Conservation (phyloP, 2,113 vertebrate genomes). For the Alexandromys fortis region DNA sequence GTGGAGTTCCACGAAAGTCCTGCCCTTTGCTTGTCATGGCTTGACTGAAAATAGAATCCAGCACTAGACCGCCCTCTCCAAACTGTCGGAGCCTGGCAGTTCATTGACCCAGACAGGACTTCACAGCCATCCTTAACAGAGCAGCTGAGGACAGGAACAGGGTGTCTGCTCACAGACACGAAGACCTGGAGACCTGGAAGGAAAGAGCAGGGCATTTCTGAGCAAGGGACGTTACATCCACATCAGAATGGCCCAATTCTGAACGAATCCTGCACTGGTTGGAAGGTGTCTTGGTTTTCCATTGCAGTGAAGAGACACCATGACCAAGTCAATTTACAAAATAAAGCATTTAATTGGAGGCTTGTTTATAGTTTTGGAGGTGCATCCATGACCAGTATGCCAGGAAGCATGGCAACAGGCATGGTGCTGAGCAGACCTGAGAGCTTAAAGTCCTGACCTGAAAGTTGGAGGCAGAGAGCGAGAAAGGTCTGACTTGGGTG, state of each 20-base stretch:
- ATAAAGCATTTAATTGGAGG: neutral
- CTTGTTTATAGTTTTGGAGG: neutral
- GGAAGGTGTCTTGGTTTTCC: neutral
- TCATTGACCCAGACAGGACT: neutral
- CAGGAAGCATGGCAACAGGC: neutral
- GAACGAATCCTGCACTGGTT: neutral
- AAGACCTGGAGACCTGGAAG: neutral
- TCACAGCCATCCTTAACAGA: neutral
- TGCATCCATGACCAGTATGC: neutral
- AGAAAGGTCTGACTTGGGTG: neutral
- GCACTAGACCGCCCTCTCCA: neutral
- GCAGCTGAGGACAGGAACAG: neutral
- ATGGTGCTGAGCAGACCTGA: neutral
- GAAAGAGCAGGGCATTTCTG: neutral
- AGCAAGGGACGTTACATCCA: neutral
- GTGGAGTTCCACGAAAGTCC: neutral
- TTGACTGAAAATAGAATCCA: neutral
- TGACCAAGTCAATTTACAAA: neutral
- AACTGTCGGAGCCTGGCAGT: conserved; percentile 10
- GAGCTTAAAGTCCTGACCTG: neutral
- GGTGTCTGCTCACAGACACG: neutral
- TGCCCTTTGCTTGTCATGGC: neutral
- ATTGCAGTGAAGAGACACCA: neutral
- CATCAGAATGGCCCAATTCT: neutral
- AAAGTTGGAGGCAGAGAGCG: neutral